Conservation (phyloP, 1,140 invertebrate species). For the Ridgeia piscesae region DNA sequence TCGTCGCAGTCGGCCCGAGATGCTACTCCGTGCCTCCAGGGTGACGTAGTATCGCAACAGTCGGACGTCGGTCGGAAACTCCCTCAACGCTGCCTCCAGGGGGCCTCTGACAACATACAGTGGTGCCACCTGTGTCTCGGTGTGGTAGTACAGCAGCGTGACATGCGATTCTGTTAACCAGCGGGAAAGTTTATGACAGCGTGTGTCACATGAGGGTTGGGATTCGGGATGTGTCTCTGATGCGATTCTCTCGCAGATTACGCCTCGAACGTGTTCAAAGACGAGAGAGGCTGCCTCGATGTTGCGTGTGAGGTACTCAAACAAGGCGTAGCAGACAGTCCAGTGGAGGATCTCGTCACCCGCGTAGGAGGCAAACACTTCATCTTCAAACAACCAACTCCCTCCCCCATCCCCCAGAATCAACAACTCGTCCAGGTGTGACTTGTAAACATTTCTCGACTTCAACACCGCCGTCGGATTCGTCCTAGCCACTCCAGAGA, state of each 20-base stretch:
- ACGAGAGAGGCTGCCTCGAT: conserved; percentile 38
- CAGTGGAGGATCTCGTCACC: conserved; percentile 17
- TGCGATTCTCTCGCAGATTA: neutral
- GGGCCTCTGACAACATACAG: conserved; percentile 34
- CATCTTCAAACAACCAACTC: neutral
- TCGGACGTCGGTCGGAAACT: conserved; percentile 40
- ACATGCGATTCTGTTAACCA: conserved; percentile 32
- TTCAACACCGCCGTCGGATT: conserved; percentile 37
- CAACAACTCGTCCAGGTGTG: conserved; percentile 28
- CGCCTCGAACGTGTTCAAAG: conserved; percentile 31
- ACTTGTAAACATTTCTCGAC: conserved; percentile 33
- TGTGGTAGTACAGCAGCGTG: conserved; percentile 37
- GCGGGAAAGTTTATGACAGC: conserved; percentile 1
- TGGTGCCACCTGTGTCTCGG: conserved; percentile 33
- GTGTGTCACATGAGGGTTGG: neutral
- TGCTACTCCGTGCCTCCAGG: conserved; percentile 39
- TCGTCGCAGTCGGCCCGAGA: conserved; percentile 41
- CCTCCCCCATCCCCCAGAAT: conserved; percentile 13
- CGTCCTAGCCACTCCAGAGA: conserved; percentile 9
- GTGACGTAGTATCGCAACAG: conserved; percentile 40
- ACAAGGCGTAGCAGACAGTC: conserved; percentile 46
- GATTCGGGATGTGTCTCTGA: neutral
- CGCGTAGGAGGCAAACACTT: neutral
- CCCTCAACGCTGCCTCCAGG: conserved; percentile 36
- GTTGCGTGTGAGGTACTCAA: conserved; percentile 47